Conservation (phyloP, 30 jellyfish, hydroid and myxozoan species). For the Aurelia aurita region DNA sequence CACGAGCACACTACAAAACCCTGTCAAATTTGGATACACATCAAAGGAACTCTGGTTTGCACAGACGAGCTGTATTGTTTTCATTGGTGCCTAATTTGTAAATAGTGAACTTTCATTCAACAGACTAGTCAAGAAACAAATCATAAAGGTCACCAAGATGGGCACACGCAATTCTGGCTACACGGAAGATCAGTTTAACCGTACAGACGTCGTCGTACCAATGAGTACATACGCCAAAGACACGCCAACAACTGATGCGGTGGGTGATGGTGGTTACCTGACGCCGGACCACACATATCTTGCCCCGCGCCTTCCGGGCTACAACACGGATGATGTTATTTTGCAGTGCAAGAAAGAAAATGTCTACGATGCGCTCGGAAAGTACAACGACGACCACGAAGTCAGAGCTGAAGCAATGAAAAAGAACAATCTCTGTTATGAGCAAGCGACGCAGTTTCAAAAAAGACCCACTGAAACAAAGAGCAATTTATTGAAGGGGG, state of each 20-base stretch:
- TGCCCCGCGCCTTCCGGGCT: constrained; percentile 71
- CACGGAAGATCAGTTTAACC: constrained; percentile 14
- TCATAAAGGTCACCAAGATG: constrained; percentile 29
- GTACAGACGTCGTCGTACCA: not conserved
- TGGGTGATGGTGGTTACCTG: not conserved
- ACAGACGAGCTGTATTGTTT: too few species aligned
- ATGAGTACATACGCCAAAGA: constrained; percentile 66
- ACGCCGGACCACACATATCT: constrained; percentile 62
- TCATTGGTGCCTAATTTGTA: too few species aligned
- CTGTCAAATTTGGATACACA: too few species aligned
- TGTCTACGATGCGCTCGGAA: constrained; percentile 68
- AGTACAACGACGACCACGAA: constrained; percentile 34
- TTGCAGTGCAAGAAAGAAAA: constrained; percentile 53
- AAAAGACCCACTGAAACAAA: constrained; percentile 14
- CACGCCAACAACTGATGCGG: constrained; percentile 44
- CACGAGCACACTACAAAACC: too few species aligned
- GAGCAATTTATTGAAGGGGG: not conserved
- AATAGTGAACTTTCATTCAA: too few species aligned
- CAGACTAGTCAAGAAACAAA: too few species aligned
- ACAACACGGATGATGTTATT: constrained; percentile 72
- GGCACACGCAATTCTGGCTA: constrained; percentile 60
- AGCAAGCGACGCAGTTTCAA: constrained; percentile 19
- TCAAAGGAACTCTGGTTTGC: too few species aligned
- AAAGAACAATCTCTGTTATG: constrained; percentile 35
- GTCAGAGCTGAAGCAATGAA: constrained; percentile 48